A percentile compares a stretch with the other conserved stretches of the same genome.
These are phyloP conservation scores for Nomada fabriciana DNA, from an alignment of 2,888 invertebrate genomes.

Conservation along the genomic window DNA sequence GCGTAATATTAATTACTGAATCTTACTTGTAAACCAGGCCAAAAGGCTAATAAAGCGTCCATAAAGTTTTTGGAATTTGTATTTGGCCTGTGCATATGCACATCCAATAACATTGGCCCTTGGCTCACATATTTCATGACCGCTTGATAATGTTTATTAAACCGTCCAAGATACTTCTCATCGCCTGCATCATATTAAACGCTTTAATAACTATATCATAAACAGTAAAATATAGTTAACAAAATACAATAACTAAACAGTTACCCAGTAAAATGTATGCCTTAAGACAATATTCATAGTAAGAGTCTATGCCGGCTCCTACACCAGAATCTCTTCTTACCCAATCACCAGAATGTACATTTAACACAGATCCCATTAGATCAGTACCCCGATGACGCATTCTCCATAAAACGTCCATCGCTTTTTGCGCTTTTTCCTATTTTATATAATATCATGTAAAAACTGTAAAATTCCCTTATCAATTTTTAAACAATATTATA, in stretches of 20 bases:
- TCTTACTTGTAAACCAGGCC: conserved; percentile 97
- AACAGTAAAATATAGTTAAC: conserved; percentile 4
- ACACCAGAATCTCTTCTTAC: conserved; percentile 98
- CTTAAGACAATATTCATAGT: conserved; percentile 99
- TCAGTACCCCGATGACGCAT: conserved; percentile 95
- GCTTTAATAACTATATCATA: background rate
- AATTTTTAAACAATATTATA: conserved; percentile 1
- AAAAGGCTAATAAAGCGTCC: conserved; percentile 98
- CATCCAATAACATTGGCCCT: conserved; percentile 97
- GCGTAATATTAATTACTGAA: conserved; percentile 67
- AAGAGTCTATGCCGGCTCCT: conserved; percentile 99
- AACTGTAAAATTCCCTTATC: background rate
- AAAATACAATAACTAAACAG: conserved; percentile 25
- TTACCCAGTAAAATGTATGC: conserved; percentile 95
- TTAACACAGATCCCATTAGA: conserved; percentile 98
- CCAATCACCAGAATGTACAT: conserved; percentile 99
- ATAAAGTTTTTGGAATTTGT: conserved; percentile 98
- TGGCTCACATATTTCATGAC: conserved; percentile 99
- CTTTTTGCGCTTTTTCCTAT: conserved; percentile 94
- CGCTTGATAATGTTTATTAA: conserved; percentile 97
- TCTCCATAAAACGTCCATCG: conserved; percentile 99
- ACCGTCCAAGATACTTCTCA: conserved; percentile 96
- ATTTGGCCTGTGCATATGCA: conserved; percentile 98
- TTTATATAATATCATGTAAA: conserved; percentile 1
- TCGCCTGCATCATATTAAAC: conserved; percentile 86